phyloP scores from a whole-genome alignment of 1,140 invertebrate genomes.

The Mesaphorura yosii region DNA sequence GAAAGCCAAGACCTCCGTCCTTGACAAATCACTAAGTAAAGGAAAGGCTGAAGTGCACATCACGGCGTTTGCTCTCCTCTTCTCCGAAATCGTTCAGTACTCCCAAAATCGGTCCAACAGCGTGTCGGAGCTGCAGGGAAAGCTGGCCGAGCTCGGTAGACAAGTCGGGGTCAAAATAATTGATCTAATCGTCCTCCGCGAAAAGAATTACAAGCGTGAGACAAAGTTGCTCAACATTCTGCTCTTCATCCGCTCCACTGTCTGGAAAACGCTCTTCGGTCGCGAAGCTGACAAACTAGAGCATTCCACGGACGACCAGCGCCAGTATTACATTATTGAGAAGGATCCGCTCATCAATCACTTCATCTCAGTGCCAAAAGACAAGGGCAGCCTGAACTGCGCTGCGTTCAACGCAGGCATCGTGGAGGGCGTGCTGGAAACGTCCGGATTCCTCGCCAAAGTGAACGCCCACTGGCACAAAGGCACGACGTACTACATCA shows the following conservation, averaged over 20 bases:
- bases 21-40: constrained; percentile 82
- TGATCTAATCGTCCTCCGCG: constrained; percentile 85
- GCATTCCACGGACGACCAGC: constrained; percentile 94
- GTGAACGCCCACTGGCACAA: constrained; percentile 98
- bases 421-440: constrained; percentile 86
- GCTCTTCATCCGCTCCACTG: constrained; percentile 85
- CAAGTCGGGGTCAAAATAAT: constrained; percentile 88
- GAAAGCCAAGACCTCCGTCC: constrained; percentile 58
- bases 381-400: constrained; percentile 93
- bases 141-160: constrained; percentile 81
- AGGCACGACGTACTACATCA: constrained; percentile 94
- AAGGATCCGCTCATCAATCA: constrained; percentile 94
- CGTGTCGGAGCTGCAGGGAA: constrained; percentile 85
- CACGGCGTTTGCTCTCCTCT: constrained; percentile 86
- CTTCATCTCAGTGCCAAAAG: constrained; percentile 95
- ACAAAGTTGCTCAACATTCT: constrained; percentile 90
- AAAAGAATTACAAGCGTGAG: constrained; percentile 87
- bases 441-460: constrained; percentile 89
- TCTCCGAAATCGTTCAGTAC: constrained; percentile 96
- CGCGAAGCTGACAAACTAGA: constrained; percentile 97
- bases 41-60: constrained; percentile 84
- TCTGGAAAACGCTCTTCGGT: constrained; percentile 97
- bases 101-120: constrained; percentile 91
- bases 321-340: constrained; percentile 96
- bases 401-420: constrained; percentile 98